These are phyloP conservation scores for Cerastis rubricosa DNA, from an alignment of 2,888 invertebrate species.

Conservation along the genomic window DNA sequence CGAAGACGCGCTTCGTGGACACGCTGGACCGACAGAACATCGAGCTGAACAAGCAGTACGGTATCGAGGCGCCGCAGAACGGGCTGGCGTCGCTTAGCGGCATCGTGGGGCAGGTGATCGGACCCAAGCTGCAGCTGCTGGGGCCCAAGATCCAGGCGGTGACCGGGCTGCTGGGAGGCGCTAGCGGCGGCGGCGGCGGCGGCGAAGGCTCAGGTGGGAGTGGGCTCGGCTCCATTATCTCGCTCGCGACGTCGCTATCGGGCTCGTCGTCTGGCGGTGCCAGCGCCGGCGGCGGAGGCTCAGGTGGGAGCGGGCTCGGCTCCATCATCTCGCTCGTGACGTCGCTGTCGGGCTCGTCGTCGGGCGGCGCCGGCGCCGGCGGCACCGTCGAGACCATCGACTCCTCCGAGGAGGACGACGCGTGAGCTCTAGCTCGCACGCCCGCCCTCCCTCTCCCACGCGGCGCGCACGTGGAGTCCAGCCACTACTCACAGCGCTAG, in stretches of 20 bases:
- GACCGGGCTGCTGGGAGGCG: slow-evolving; percentile 90
- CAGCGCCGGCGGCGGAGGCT: slow-evolving; percentile 84
- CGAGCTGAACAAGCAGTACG: slow-evolving; percentile 94
- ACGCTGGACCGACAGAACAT: slow-evolving; percentile 94
- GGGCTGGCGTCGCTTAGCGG: slow-evolving; percentile 92
- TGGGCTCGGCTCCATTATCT: slow-evolving; percentile 87
- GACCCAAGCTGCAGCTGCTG: slow-evolving; percentile 93
- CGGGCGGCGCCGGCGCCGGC: slow-evolving; percentile 83
- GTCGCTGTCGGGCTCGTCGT: slow-evolving; percentile 86
- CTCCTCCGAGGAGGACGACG: slow-evolving; percentile 87
- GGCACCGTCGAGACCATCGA: slow-evolving; percentile 87
- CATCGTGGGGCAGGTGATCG: slow-evolving; percentile 93
- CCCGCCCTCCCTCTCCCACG: slow-evolving; percentile 13
- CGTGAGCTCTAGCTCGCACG: slow-evolving; percentile 73
- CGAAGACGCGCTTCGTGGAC: slow-evolving; percentile 93
- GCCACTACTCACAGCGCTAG: slow-evolving; percentile 4
- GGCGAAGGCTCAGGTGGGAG: slow-evolving; percentile 88
- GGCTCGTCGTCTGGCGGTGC: slow-evolving; percentile 87
- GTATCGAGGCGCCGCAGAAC: slow-evolving; percentile 92
- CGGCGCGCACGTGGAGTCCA: slow-evolving; percentile 29
- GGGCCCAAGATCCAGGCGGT: slow-evolving; percentile 92
- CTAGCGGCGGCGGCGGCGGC: slow-evolving; percentile 91
- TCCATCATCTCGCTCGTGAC: slow-evolving; percentile 87
- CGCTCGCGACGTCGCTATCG: slow-evolving; percentile 87
- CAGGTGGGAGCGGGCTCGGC: slow-evolving; percentile 88